Percentiles rank a stretch among this genome's conserved stretches.
Evolutionary conservation across 2,113 vertebrate species (phyloP).

Genomic region (Xerus inauris): DNA sequence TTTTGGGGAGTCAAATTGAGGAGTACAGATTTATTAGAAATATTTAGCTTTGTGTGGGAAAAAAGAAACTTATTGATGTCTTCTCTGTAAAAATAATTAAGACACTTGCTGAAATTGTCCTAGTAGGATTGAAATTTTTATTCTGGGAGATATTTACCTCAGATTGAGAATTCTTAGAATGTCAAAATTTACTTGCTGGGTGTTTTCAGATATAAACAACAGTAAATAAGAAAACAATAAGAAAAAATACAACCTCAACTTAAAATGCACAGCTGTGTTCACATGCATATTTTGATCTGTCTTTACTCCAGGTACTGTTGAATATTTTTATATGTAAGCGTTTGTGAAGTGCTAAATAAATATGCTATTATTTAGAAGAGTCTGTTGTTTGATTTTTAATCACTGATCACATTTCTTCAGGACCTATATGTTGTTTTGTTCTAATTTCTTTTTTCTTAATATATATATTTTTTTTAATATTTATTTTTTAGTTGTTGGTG

Average conservation of each 20-base stretch:
- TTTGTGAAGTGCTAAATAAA: conserved; percentile 86
- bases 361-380: conserved; percentile 76
- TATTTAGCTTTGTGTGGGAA: conserved; percentile 55
- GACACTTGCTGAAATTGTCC: conserved; percentile 21
- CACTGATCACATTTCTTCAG: not conserved
- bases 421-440: not conserved
- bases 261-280: conserved; percentile 62
- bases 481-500: no score
- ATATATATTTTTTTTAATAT: no score
- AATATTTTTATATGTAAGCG: conserved; percentile 83
- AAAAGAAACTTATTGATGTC: not conserved
- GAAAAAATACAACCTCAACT: conserved; percentile 65
- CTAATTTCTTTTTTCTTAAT: not conserved
- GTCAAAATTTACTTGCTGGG: conserved; percentile 18
- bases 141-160: conserved; percentile 2
- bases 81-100: conserved; percentile 23
- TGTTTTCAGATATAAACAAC: conserved; percentile 62
- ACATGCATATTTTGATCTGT: conserved; percentile 73
- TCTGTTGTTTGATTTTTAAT: conserved; percentile 77
- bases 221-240: not conserved
- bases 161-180: not conserved
- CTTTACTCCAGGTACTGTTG: conserved; percentile 77
- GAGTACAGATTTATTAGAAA: conserved; percentile 55
- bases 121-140: not conserved
- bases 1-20: conserved; percentile 50